Base-by-base conservation (phyloP, 2,113 vertebrate species). In the Silurus meridionalis region DNA sequence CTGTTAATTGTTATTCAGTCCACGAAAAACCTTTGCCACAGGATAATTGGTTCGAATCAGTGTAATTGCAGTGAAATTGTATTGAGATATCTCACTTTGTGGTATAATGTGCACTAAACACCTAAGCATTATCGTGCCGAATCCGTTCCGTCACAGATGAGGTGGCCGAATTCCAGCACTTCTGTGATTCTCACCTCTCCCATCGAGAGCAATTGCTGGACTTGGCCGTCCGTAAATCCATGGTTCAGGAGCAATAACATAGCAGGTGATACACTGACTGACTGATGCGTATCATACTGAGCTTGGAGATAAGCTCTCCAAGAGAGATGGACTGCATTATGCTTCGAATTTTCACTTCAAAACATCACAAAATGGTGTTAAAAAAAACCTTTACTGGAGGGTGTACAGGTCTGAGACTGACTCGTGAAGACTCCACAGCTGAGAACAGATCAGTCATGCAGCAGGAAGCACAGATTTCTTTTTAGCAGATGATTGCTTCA, bases 201-300 rank as follows among this genome's bases (percentile, higher is more conserved):
- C 28, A 69, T 69, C 61, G 71, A 63, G n/a, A 82, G 58, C 52
- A 82, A 77, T 78, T 72, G 60, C 53, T 37, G 64, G 14, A 83
- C 61, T 72, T 85, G 80, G 67, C 83, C 83, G 48, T 72, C 79
- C 17, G 80, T 60, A 61, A 79, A 67, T 72, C 55, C 28, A 78
- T 53, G 78, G 83, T 83, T 87, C 83, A 79, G 82, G 46, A 55
- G 60, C 67, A 57, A 66, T 46, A 81, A 84, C 82, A 60, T 57
- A 57, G 69, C 37, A 53, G 28, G 37, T 58, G 53, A 74, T 61
- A 84, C 37, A 48, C 11, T 74, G 50, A 57, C 82, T 83, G 82
- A 83, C 8, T 67, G 66, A 37, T 83, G 48, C 46, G 82, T 46
- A 46, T 83, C 82, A 23, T 37, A 83, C 82, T 23, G 64, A 72